A percentile compares a stretch with the other conserved stretches of the same genome.
phyloP scores from a whole-genome alignment of 2,113 vertebrate species.

The Candoia aspera region DNA sequence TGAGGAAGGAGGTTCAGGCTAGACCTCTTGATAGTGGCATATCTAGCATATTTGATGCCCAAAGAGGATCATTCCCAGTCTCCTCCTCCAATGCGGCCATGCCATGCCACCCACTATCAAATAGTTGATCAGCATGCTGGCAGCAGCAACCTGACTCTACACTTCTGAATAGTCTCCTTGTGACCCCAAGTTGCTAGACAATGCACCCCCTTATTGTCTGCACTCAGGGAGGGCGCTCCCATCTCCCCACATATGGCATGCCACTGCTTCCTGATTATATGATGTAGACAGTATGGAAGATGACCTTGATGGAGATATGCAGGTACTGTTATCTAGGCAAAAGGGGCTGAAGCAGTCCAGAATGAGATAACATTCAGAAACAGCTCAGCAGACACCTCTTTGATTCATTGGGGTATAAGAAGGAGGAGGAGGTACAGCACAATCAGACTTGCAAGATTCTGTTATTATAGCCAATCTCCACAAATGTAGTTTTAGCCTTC shows the following conservation, averaged over 20 bases:
- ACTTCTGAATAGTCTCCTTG: background rate
- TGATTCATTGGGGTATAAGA: background rate
- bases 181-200: background rate
- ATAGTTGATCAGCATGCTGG: background rate
- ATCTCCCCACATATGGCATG: background rate
- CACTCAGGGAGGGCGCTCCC: background rate
- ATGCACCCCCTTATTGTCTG: background rate
- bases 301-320: background rate
- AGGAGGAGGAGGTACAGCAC: background rate
- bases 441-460: background rate
- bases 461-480: background rate
- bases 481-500: background rate
- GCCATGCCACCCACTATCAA: background rate
- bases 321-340: background rate
- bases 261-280: background rate
- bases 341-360: background rate
- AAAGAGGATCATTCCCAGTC: background rate
- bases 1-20: background rate
- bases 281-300: background rate
- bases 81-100: background rate
- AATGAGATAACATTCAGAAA: background rate
- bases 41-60: background rate
- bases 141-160: background rate
- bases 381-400: background rate
- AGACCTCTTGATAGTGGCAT: background rate